Evolutionary conservation across 1,140 invertebrate species (phyloP).

Genomic region (Drosophila prosaltans): DNA sequence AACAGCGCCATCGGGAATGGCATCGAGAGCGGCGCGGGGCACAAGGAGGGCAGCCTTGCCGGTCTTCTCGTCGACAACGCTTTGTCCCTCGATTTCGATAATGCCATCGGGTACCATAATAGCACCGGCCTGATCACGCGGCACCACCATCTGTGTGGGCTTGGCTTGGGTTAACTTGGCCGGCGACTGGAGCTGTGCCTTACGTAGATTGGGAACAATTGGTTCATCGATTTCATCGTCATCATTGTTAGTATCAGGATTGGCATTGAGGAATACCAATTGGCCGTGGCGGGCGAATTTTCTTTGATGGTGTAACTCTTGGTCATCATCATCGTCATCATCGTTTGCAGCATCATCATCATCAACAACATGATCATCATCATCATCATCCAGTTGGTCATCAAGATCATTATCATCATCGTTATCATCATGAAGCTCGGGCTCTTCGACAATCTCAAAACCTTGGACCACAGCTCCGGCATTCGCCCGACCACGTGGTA

Average conservation of each 20-base stretch:
- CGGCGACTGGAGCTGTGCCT: slow-evolving; percentile 22
- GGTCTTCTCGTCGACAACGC: slow-evolving; percentile 75
- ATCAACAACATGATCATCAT: slow-evolving; percentile 13
- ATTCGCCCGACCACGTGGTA: slow-evolving; percentile 65
- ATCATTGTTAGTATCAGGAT: slow-evolving; percentile 24
- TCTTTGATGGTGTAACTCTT: slow-evolving; percentile 41
- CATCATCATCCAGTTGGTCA: slow-evolving; percentile 10
- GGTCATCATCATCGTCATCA: slow-evolving; percentile 34
- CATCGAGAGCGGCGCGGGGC: slow-evolving; percentile 71
- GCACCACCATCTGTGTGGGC: slow-evolving; percentile 72
- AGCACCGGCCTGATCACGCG: slow-evolving; percentile 73
- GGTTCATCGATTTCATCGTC: slow-evolving; percentile 31
- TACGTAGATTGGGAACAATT: slow-evolving; percentile 18
- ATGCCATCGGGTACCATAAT: slow-evolving; percentile 80
- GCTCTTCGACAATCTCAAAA: slow-evolving; percentile 59
- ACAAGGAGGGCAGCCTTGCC: slow-evolving; percentile 73
- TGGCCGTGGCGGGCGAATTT: slow-evolving; percentile 49
- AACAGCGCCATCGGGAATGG: slow-evolving; percentile 78
- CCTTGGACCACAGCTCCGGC: slow-evolving; percentile 65
- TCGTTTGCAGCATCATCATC: slow-evolving; percentile 5
- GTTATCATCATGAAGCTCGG: slow-evolving; percentile 29
- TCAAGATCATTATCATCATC: slow-evolving; percentile 20
- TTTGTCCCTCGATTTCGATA: slow-evolving; percentile 79
- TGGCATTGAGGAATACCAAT: slow-evolving; percentile 20
- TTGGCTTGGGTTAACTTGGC: slow-evolving; percentile 56